These are phyloP conservation scores for Amblyraja radiata DNA, from an alignment of 2,797 vertebrate genomes.

Conservation along the genomic window DNA sequence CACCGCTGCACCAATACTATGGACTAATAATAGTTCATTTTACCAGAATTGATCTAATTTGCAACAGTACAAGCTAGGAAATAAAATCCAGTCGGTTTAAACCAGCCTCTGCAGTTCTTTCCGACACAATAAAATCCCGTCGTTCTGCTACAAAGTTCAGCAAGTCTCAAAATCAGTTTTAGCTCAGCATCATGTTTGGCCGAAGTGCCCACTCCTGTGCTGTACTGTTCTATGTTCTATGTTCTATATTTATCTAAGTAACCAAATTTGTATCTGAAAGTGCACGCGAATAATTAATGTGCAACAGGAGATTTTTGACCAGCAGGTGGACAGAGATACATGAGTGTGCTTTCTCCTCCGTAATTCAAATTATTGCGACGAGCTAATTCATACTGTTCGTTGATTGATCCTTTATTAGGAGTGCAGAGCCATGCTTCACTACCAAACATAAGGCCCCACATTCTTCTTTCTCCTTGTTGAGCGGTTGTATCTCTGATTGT, in stretches of 20 bases:
- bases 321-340: background rate
- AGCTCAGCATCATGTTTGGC: no score
- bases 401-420: background rate
- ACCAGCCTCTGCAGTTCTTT: no score
- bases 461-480: background rate
- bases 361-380: background rate
- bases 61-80: background rate
- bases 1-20: background rate
- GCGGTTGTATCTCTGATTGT: background rate
- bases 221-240: no score
- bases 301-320: background rate
- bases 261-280: background rate
- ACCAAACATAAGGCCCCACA: background rate
- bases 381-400: background rate
- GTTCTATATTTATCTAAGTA: no score
- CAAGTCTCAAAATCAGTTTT: background rate
- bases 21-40: no score
- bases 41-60: no score
- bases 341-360: background rate
- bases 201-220: no score
- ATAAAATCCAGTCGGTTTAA: background rate
- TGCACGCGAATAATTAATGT: background rate
- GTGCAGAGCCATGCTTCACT: background rate
- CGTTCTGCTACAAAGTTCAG: background rate
- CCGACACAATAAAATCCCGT: background rate